Conservation (phyloP, 30 jellyfish, hydroid and myxozoan genomes). For the Catostylus mosaicus region DNA sequence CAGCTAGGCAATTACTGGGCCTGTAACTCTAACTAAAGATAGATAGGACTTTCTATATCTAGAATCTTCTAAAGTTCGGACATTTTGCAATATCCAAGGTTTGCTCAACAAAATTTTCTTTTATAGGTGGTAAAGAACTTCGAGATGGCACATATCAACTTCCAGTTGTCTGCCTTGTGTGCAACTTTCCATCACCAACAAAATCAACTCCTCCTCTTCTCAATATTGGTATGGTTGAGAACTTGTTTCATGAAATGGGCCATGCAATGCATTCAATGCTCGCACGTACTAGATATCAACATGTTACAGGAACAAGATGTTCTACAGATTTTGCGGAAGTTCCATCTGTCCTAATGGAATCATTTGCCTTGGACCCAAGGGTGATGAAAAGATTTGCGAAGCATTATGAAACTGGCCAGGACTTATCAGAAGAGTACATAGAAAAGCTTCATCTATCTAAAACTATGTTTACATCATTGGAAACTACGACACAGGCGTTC, state of each 20-base stretch:
- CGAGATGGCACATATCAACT: constrained; percentile 82
- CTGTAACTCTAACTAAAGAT: too few species aligned
- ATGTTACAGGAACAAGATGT: constrained; percentile 94
- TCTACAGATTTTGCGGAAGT: constrained; percentile 96
- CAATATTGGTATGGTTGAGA: constrained; percentile 85
- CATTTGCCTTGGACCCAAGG: constrained; percentile 86
- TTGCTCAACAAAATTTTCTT: too few species aligned
- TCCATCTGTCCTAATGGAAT: constrained; percentile 92
- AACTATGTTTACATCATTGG: constrained; percentile 79
- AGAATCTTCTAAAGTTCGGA: too few species aligned
- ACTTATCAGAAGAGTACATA: constrained; percentile 76
- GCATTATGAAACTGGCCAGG: constrained; percentile 89
- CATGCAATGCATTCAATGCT: constrained; percentile 98
- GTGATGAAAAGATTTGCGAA: constrained; percentile 70
- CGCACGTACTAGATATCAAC: constrained; percentile 89
- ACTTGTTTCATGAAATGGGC: constrained; percentile 94
- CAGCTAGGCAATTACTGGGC: too few species aligned
- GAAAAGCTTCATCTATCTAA: constrained; percentile 59
- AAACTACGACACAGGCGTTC: constrained; percentile 82
- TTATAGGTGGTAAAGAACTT: constrained; percentile 82
- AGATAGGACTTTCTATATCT: too few species aligned
- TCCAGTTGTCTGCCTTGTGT: constrained; percentile 83
- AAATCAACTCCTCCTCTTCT: constrained; percentile 73
- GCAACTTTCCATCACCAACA: constrained; percentile 85
- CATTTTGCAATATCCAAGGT: too few species aligned